Evolutionary conservation across 1,140 invertebrate species (phyloP), one percentile per base, ranked within the genome.

Genomic region (Camponotus pennsylvanicus): DNA sequence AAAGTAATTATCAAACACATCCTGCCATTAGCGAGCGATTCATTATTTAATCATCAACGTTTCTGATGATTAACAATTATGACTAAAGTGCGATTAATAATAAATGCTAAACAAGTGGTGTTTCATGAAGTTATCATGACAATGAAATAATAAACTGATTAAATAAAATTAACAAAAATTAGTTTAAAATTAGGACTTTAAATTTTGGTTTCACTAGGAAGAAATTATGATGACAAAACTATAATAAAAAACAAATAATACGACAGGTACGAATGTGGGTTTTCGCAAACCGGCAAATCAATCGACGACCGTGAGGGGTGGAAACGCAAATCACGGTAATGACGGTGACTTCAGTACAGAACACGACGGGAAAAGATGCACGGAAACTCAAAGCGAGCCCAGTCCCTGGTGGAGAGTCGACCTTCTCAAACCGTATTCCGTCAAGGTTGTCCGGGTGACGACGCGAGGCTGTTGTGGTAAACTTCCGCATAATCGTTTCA

Each of bases 321-420:
- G 98, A 13, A 96, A 96, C 11, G 97, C 98, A 0, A 95, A 96
- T 52, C 98, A 98, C 92, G 98, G 97, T 2, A 98, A 98, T 92
- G 98, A 98, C 92, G 98, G 98, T 1, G 97, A 97, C 92, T 96
- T 95, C 91, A 97, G 96, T 85, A 98, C 97, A 0, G 97, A 98
- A 75, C 98, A 98, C 91, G 98, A 98, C 91, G 97, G 97, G 0
- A 97, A 97, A 91, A 95, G 97, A 83, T 99, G 98, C 93, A 98
- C 98, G 0, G 98, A 98, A 94, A 99, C 98, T 0, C 97, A 98
- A 90, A 97, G 97, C 73, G 98, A 99, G 92, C 96, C 97, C 0
- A 98, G 98, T 13, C 98, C 98, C 0, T 99, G 98, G 98, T 99
- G 98, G 98, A 97, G 97, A 85, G 98, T 98, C 0, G 98, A 99